These are phyloP conservation scores for Chironomus striatipennis DNA, from an alignment of 1,140 invertebrate species.

Conservation along the genomic window DNA sequence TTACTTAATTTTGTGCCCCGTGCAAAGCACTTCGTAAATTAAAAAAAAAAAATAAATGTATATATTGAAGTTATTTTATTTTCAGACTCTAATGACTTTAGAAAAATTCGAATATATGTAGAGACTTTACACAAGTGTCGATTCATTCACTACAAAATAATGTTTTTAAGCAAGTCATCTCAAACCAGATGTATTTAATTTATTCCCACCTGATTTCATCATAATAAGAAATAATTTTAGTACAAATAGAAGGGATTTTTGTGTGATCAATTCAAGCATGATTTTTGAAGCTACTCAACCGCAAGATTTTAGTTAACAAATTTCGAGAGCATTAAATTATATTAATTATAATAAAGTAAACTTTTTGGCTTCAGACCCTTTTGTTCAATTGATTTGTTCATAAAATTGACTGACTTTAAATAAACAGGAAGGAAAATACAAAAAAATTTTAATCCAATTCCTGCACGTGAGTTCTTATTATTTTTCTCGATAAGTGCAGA, in stretches of 20 bases:
- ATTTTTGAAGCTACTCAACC: background rate
- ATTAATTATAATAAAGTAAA: too few relatives aligned
- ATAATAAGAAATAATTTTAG: background rate
- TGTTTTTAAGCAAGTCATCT: background rate
- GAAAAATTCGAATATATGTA: too few relatives aligned
- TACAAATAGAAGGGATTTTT: background rate
- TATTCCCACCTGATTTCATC: constrained; percentile 20
- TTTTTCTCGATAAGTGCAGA: too few relatives aligned
- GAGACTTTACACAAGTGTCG: too few relatives aligned
- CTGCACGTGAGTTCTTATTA: too few relatives aligned
- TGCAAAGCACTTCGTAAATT: constrained; percentile 16
- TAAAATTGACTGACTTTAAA: background rate
- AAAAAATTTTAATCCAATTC: too few relatives aligned
- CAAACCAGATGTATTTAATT: constrained; percentile 10
- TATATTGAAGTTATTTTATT: background rate
- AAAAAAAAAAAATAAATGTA: background rate
- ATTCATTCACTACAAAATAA: too few relatives aligned
- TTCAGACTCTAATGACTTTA: background rate
- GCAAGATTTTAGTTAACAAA: background rate
- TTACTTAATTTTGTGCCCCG: background rate
- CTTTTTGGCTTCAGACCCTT: background rate
- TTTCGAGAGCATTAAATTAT: too few relatives aligned
- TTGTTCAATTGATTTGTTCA: background rate
- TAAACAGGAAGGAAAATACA: too few relatives aligned
- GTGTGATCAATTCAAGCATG: background rate